Percentiles rank a stretch among this genome's conserved stretches.
phyloP scores from a whole-genome alignment of 2,797 vertebrate species.

The Sebastiscus albofasciatus region DNA sequence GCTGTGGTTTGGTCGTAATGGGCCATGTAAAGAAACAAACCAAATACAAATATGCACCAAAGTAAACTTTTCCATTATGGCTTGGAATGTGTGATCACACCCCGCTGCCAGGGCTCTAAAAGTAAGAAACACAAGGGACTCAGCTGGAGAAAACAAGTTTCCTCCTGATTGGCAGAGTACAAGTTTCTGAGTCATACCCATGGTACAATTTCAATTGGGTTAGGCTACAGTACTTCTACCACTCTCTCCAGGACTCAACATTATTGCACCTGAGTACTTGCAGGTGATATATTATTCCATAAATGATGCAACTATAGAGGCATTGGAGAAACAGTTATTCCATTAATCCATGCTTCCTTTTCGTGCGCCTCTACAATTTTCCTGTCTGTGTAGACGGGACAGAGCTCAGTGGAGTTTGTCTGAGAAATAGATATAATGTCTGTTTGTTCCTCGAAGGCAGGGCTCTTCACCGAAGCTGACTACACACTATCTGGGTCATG shows the following conservation, averaged over 20 bases:
- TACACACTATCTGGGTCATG: background rate
- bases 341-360: background rate
- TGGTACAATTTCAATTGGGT: conserved; percentile 9
- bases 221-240: background rate
- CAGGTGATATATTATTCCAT: conserved; percentile 32
- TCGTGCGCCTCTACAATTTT: background rate
- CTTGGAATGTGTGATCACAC: conserved; percentile 17
- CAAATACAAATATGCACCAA: background rate
- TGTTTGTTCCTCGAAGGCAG: background rate
- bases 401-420: background rate
- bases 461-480: background rate
- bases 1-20: background rate
- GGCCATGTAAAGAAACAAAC: background rate
- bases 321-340: background rate
- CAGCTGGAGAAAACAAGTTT: background rate
- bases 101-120: background rate
- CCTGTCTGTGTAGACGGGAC: background rate
- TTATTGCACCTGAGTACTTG: background rate
- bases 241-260: background rate
- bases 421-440: background rate
- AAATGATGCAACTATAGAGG: conserved; percentile 22
- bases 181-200: conserved; percentile 7
- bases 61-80: conserved; percentile 7
- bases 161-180: background rate
- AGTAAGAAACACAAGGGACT: conserved; percentile 6